phyloP scores from a whole-genome alignment of 2,113 vertebrate species.

The Benitochromis conjunctus region DNA sequence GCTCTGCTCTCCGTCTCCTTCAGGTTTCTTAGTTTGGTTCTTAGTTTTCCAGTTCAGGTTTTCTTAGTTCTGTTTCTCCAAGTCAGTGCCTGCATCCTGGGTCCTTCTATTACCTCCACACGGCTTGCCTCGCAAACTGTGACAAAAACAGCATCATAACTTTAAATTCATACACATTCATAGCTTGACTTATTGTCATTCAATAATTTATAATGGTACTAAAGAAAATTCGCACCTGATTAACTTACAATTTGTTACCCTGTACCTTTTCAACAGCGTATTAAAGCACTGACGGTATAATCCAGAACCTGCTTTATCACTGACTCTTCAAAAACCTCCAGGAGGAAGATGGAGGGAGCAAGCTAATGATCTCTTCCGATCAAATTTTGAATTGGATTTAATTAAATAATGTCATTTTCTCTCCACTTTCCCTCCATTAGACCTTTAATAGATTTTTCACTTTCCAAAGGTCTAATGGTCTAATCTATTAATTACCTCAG shows the following conservation, averaged over 20 bases:
- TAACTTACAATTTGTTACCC: background rate
- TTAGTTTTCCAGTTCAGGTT: no score
- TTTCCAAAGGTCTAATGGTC: no score
- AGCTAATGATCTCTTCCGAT: background rate
- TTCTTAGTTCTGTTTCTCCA: no score
- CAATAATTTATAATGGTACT: background rate
- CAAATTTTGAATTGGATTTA: background rate
- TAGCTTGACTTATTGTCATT: background rate
- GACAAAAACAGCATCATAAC: background rate
- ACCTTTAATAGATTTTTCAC: background rate
- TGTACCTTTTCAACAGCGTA: background rate
- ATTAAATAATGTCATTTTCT: background rate
- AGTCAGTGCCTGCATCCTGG: no score
- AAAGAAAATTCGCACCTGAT: background rate
- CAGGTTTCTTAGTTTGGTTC: no score
- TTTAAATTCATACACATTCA: background rate
- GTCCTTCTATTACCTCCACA: no score
- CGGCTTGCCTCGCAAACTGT: no score
- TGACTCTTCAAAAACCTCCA: background rate
- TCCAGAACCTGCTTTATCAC: background rate
- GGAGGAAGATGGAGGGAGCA: background rate
- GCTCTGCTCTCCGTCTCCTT: no score
- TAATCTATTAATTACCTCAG: accelerated
- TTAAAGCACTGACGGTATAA: background rate
- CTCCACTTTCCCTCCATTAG: background rate